Base-by-base conservation (phyloP, 2,888 invertebrate genomes). In the Pollenia griseotomentosa region DNA sequence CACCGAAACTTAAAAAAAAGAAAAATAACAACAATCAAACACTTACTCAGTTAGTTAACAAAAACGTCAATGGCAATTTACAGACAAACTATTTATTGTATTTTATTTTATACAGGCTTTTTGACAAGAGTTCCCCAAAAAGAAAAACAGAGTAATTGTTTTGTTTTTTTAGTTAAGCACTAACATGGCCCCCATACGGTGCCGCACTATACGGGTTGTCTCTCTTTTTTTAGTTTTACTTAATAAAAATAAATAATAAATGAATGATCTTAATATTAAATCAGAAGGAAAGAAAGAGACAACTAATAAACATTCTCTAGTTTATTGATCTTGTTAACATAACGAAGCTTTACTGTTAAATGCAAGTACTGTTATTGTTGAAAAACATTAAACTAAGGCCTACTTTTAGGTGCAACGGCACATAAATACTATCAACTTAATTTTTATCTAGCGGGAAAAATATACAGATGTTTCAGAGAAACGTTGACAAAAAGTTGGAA, bases 51-150 rank as follows among this genome's bases (percentile, higher is more conserved):
- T 70, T 68, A 42, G 63, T 65, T 75, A 78, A 80, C 51, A 75
- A 75, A 65, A 86, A 80, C 83, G 66, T 86, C 71, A 81, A 42
- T 68, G 66, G 33, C 73, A 73, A 77, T 83, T 82, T 68, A 55
- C 74, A 74, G 53, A 53, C 63, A 65, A 80, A 73, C 53, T 80
- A 80, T 75, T 83, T 77, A 80, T 73, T 80, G 65, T 77, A 44
- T 61, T 51, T 51, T 55, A 55, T 51, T 83, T 66, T 65, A 33
- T 68, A 51, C 51, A 77, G 71, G 63, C 65, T 74, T 84, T 80
- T 65, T 65, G 23, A 75, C 77, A 65, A 65, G 53, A 42, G 42
- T 23, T 53, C 65, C 75, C 51, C 51, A 0, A 33, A 73, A 16
- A 23, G 23, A 71, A 78, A 63, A 19, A 33, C 19, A 70, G 19